Evolutionary conservation across 2,888 invertebrate genomes (phyloP).

Genomic region (Phasia obesa): DNA sequence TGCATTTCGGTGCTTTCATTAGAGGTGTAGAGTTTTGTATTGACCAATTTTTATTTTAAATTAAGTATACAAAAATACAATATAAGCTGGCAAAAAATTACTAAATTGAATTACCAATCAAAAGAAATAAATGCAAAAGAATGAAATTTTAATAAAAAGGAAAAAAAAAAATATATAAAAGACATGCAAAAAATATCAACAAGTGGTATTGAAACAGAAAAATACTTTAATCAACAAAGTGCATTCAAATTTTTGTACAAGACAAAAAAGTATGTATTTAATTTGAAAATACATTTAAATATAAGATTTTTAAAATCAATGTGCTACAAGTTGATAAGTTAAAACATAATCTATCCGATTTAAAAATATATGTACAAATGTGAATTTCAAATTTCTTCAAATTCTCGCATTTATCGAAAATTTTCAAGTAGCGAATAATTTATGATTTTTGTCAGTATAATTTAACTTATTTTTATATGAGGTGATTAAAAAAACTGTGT

Average conservation of each 20-base stretch:
- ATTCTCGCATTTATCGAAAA: no score
- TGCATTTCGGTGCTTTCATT: constrained; percentile 69
- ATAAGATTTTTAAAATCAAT: no score
- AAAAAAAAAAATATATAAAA: constrained; percentile 7
- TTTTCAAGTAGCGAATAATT: no score
- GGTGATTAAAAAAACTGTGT: no score
- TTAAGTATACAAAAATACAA: constrained; percentile 53
- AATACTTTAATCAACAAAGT: constrained; percentile 54
- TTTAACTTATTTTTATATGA: no score
- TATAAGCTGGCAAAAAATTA: constrained; percentile 53
- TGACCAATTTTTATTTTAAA: constrained; percentile 60
- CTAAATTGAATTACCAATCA: constrained; percentile 48
- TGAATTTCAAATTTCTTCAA: no score
- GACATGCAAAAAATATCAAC: constrained; percentile 36
- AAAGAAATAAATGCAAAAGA: neutral
- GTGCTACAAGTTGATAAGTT: no score
- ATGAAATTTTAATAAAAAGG: constrained; percentile 1
- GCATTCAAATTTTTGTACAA: constrained; percentile 27
- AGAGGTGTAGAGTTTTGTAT: constrained; percentile 62
- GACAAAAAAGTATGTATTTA: neutral
- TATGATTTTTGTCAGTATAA: no score
- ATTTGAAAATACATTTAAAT: no score
- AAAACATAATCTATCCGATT: no score
- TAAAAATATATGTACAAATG: no score
- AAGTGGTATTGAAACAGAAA: constrained; percentile 43